Base-by-base conservation (phyloP, 2,113 vertebrate genomes). In the Callipepla californica region DNA sequence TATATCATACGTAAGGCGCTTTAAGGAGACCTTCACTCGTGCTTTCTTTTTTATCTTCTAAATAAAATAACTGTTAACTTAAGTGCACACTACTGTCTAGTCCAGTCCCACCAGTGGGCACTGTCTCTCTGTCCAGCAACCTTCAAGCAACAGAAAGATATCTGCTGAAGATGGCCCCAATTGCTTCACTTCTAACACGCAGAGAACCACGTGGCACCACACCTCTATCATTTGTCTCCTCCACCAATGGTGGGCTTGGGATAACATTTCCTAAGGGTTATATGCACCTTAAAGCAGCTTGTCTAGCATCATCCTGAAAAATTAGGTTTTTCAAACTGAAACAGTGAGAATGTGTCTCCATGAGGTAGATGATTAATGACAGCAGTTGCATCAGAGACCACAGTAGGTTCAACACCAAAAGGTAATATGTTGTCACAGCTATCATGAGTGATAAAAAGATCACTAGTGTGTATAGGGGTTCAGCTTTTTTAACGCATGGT, bases 161-260 rank as follows among this genome's bases (percentile, higher is more conserved):
- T 36, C n/a, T 42, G 23, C 30, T 59, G 53, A 10, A 80, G 28
- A 69, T 32, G 5, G 66, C 6, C 5, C 19, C 38, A 16, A 13
- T 9, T 47, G 18, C 48, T 83, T 82, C 59, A 57, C 14, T 36
- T 7, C 26, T 32, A 50, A 50, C 9, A 72, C 2, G 42, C 2
- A 30, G 13, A 3, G 6, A 61, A 28, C 2, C 17, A 68, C 40
- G 13, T 36, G 23, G 28, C 69, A 80, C 50, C 50, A 44, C 32
- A 21, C 32, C 32, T 7, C 20, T 11, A 65, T 32, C 1, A 7
- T 42, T 42, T 65, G 9, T 57, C 69, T 66, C 22, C n/a, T 80
- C 45, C 70, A 4, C 0, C 0, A 12, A 11, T 44, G 44, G 12
- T n/a, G 61, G 32, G 21, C 42, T 38, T 65, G 3, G 9, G 3